These are phyloP conservation scores for Callopanchax toddi DNA, from an alignment of 2,113 vertebrate genomes.

Conservation along the genomic window DNA sequence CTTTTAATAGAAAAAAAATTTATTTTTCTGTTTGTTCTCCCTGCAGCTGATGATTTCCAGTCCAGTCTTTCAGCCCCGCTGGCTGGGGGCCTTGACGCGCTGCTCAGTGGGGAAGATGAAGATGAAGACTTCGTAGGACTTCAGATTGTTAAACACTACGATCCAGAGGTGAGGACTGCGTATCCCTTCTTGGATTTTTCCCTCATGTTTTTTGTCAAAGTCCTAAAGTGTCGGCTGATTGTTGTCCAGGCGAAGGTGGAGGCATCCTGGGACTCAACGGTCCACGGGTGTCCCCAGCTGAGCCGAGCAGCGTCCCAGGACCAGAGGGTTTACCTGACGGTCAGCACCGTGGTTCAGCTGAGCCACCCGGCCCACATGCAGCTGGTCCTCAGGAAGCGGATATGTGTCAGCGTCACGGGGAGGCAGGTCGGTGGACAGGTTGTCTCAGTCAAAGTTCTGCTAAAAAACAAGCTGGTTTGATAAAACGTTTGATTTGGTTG, in stretches of 20 bases:
- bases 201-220: neutral
- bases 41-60: conserved; percentile 81
- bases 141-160: conserved; percentile 66
- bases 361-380: conserved; percentile 94
- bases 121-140: conserved; percentile 89
- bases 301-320: conserved; percentile 80
- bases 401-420: conserved; percentile 86
- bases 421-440: conserved; percentile 45
- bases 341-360: conserved; percentile 85
- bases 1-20: neutral
- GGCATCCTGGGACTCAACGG: conserved; percentile 94
- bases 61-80: conserved; percentile 62
- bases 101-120: conserved; percentile 86
- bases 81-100: conserved; percentile 88
- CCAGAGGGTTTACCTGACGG: conserved; percentile 89
- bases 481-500: neutral
- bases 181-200: too few relatives aligned
- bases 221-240: neutral
- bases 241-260: conserved; percentile 87
- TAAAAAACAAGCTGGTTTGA: neutral
- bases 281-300: conserved; percentile 88
- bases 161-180: conserved; percentile 79
- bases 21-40: conserved; percentile 8
- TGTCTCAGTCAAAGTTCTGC: too few relatives aligned
- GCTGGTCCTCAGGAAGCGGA: conserved; percentile 90